Conservation (phyloP, 2,113 vertebrate species). For the Apteryx mantelli region DNA sequence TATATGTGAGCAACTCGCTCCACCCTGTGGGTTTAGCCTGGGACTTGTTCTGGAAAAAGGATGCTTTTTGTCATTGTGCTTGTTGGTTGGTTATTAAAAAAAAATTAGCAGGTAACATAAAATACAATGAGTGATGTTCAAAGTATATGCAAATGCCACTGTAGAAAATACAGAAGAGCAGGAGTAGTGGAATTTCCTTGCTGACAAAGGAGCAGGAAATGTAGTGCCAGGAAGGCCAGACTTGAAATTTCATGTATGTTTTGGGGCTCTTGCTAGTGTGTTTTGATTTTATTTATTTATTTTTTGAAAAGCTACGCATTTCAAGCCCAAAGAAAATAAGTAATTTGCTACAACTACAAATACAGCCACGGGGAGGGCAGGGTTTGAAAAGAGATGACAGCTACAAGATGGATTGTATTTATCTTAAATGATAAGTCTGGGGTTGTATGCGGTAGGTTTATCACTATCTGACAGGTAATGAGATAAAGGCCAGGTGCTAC, state of each 20-base stretch:
- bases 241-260: background rate
- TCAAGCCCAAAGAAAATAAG: background rate
- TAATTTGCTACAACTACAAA: background rate
- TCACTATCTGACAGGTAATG: background rate
- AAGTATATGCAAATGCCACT: background rate
- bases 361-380: background rate
- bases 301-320: background rate
- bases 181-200: background rate
- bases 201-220: background rate
- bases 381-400: constrained; percentile 2
- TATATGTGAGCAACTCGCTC: background rate
- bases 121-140: background rate
- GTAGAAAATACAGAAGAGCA: background rate
- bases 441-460: constrained; percentile 19
- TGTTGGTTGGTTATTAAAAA: background rate
- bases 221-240: background rate
- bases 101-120: background rate
- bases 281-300: background rate
- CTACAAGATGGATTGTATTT: constrained; percentile 18
- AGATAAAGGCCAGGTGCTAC: constrained; percentile 61
- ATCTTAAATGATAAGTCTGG: background rate
- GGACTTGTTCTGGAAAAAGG: background rate
- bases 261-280: background rate
- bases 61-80: background rate
- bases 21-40: background rate